A percentile compares a stretch with the other conserved stretches of the same genome.
Conservation (phyloP, 2,797 vertebrate species). For the Coilia nasus region DNA sequence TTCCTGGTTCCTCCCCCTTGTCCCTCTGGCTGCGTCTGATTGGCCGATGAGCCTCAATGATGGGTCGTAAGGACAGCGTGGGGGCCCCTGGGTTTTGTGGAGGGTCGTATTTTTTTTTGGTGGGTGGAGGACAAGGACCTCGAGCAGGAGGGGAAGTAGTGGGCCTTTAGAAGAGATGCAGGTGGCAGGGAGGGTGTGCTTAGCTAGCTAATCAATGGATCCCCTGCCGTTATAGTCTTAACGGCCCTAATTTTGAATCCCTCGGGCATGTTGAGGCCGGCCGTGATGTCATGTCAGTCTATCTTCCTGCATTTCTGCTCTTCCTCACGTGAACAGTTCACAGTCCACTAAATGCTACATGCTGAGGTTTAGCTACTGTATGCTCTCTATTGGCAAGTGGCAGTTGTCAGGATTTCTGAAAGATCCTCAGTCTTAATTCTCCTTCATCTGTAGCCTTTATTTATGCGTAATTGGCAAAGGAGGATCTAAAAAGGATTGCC, state of each 20-base stretch:
- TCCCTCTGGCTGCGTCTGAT: slow-evolving; percentile 55
- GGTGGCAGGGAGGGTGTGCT: slow-evolving; percentile 18
- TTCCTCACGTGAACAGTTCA: neutral
- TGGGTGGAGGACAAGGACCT: neutral
- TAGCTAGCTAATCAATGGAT: neutral
- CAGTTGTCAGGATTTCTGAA: no score
- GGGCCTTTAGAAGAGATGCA: slow-evolving; percentile 1
- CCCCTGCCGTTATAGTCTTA: neutral
- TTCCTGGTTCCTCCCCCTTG: slow-evolving; percentile 58
- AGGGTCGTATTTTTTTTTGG: slow-evolving; percentile 26
- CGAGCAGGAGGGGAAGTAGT: neutral
- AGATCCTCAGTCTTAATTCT: no score
- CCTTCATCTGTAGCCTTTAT: no score
- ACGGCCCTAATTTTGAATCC: neutral
- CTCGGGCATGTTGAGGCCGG: neutral
- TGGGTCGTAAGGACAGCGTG: slow-evolving; percentile 26
- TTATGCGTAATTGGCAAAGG: no score
- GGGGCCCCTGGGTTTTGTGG: slow-evolving; percentile 16
- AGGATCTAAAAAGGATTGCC: no score
- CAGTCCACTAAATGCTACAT: neutral
- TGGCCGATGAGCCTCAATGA: slow-evolving; percentile 28
- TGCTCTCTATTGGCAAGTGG: no score
- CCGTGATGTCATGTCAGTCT: neutral
- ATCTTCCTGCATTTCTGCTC: neutral
- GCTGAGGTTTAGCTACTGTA: no score